Evolutionary conservation across 2,888 invertebrate genomes (phyloP).

Genomic region (Pheosia gnoma): DNA sequence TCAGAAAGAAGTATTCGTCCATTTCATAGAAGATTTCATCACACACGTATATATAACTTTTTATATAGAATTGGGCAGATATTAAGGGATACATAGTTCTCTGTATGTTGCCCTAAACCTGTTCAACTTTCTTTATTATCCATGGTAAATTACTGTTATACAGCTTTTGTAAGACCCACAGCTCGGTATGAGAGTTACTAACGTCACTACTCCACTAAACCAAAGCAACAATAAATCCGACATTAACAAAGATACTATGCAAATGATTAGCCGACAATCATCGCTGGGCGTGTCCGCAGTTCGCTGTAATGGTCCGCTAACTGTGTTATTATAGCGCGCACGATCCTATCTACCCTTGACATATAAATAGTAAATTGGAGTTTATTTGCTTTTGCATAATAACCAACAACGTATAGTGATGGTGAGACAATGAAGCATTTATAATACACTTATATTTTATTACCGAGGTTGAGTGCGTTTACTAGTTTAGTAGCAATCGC

Average conservation of each 20-base stretch:
- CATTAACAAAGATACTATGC: conserved; percentile 4
- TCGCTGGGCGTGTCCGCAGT: conserved; percentile 6
- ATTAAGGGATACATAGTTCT: no score
- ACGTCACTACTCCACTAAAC: not conserved
- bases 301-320: conserved; percentile 4
- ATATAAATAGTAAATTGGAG: conserved; percentile 6
- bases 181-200: not conserved
- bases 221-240: conserved; percentile 1
- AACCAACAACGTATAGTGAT: not conserved
- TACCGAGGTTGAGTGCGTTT: not conserved
- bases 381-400: conserved; percentile 8
- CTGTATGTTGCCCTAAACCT: no score
- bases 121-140: no score
- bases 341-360: conserved; percentile 6
- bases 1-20: no score
- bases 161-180: no score
- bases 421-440: not conserved
- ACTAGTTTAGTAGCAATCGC: no score
- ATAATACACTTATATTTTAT: not conserved
- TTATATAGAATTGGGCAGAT: no score
- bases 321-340: conserved; percentile 5
- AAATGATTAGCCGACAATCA: conserved; percentile 7
- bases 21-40: no score
- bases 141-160: no score
- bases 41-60: no score